phyloP scores from a whole-genome alignment of 2,888 invertebrate species.

The Altica lythri region DNA sequence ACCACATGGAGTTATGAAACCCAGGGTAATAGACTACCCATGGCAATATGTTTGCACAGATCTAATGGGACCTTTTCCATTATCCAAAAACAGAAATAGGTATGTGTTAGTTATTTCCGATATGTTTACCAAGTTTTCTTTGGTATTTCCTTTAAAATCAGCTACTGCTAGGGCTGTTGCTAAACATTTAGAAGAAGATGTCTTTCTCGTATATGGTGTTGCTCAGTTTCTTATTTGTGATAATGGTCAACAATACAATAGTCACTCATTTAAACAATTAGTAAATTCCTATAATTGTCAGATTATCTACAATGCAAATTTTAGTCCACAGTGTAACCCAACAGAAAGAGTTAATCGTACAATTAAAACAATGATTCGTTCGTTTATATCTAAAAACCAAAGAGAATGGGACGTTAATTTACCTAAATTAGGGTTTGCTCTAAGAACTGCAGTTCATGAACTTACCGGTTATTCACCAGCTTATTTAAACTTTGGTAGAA shows the following conservation, averaged over 20 bases:
- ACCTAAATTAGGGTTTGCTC: slow-evolving; percentile 39
- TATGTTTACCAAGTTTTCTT: slow-evolving; percentile 21
- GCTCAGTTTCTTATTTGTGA: slow-evolving; percentile 36
- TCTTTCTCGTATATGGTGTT: slow-evolving; percentile 35
- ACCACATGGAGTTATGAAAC: slow-evolving; percentile 25
- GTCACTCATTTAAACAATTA: slow-evolving; percentile 20
- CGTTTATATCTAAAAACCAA: slow-evolving; percentile 5
- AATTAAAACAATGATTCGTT: slow-evolving; percentile 40
- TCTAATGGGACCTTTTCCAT: slow-evolving; percentile 28
- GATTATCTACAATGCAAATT: slow-evolving; percentile 36
- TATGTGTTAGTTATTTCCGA: slow-evolving; percentile 27
- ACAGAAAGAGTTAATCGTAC: slow-evolving; percentile 46
- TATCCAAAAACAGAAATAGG: slow-evolving; percentile 12
- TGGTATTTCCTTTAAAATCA: slow-evolving; percentile 19
- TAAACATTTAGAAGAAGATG: slow-evolving; percentile 22
- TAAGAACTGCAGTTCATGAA: slow-evolving; percentile 38
- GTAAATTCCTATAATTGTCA: slow-evolving; percentile 28
- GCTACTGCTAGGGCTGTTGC: slow-evolving; percentile 14
- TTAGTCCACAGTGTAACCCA: slow-evolving; percentile 47
- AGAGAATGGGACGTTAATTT: slow-evolving; percentile 41
- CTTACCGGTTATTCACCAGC: slow-evolving; percentile 40
- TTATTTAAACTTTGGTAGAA: slow-evolving; percentile 37
- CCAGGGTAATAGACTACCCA: slow-evolving; percentile 7
- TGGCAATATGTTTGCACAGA: slow-evolving; percentile 26
- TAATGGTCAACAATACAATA: slow-evolving; percentile 35